Base-by-base conservation (phyloP, 2,888 invertebrate genomes). In the Archips xylosteana region DNA sequence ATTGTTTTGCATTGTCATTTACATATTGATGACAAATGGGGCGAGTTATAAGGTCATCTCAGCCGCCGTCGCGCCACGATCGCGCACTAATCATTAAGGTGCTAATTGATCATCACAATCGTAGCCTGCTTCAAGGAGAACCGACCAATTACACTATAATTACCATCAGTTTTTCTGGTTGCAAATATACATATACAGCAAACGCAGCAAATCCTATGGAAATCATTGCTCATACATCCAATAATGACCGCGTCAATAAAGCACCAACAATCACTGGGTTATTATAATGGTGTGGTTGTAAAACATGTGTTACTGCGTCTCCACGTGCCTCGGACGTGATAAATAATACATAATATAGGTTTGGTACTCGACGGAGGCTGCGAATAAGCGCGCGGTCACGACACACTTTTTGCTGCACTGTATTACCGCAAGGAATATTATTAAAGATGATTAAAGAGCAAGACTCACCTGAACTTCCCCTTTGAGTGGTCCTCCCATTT, bases 401-500 rank as follows among this genome's bases (percentile, higher is more conserved):
- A 88, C 82, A 79, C 73, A 71, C 78, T 79, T 79, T 76, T 82
- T 85, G 83, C 82, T 80, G 79, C 79, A 78, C 67, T 74, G 71
- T 47, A 47, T 64, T 75, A 73, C 13, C 63, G 60, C 34, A 75
- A 74, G 74, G 67, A 66, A 73, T 45, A 42, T 71, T 66, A 63
- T 47, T 63, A 63, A 62, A 42, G 5, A 59, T 39, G 39, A 39
- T 39, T 39, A 39, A 39, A 39, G 39, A 13, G 13, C n/a, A 36
- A 66, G 78, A 87, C 94, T 91, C 79, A 95, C 95, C 94, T 96
- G 92, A 98, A 98, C 80, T 97, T 97, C 9, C 98, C 98, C 79
- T 96, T 96, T 45, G 96, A 95, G 82, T 97, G 96, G 86, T 98
- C 96, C 87, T 98, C 98, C 98, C 98, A 98, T 87, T 97, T 96